Evolutionary conservation across 2,113 vertebrate genomes (phyloP).

Genomic region (Cromileptes altivelis): DNA sequence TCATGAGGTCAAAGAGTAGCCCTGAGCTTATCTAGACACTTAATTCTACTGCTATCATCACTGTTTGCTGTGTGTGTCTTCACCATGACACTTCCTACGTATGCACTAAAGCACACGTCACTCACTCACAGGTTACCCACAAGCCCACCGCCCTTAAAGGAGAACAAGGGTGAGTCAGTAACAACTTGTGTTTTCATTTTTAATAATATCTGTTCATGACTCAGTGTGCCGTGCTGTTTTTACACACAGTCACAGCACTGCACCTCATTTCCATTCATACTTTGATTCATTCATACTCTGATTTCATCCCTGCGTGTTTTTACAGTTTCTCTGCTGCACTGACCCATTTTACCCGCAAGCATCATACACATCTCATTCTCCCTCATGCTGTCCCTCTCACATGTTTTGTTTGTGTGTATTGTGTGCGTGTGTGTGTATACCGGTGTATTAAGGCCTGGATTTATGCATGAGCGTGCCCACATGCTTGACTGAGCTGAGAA

Average conservation of each 20-base stretch:
- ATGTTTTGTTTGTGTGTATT: slow-evolving; percentile 3
- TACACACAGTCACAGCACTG: neutral
- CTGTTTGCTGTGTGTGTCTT: too few species aligned
- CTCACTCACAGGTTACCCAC: too few species aligned
- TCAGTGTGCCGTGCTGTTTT: neutral
- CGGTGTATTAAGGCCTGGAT: slow-evolving; percentile 26
- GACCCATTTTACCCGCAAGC: slow-evolving; percentile 31
- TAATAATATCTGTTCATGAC: neutral
- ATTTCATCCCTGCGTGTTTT: neutral
- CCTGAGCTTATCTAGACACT: too few species aligned
- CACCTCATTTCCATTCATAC: slow-evolving; percentile 7
- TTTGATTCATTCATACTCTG: slow-evolving; percentile 3
- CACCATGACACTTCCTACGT: too few species aligned
- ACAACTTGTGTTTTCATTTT: neutral
- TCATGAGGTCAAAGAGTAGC: too few species aligned
- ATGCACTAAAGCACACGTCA: too few species aligned
- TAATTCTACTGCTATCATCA: too few species aligned
- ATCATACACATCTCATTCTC: neutral
- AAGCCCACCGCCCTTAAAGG: too few species aligned
- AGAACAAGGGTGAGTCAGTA: neutral
- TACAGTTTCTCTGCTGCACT: neutral
- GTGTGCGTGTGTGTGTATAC: slow-evolving; percentile 15
- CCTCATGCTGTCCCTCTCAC: neutral
- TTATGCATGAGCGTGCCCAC: slow-evolving; percentile 30
- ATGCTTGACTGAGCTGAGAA: slow-evolving; percentile 42